Percentiles rank a stretch among this genome's conserved stretches.
phyloP scores from a whole-genome alignment of 2,797 vertebrate species.

The Takifugu ocellatus region DNA sequence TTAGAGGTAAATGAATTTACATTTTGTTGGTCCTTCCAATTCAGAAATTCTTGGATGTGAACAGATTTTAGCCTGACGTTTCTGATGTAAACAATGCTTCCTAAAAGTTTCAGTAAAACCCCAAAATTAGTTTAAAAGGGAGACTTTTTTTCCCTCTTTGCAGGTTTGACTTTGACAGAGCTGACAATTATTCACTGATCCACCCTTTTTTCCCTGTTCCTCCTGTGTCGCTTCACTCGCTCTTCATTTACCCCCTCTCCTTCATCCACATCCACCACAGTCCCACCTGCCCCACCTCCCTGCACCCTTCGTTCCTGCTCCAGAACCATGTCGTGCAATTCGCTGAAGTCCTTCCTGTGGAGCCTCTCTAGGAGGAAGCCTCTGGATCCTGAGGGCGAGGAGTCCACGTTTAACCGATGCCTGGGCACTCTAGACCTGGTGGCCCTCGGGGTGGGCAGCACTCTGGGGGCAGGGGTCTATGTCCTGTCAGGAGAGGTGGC shows the following conservation, averaged over 20 bases:
- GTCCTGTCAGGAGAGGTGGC: conserved; percentile 87
- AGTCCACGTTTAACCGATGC: conserved; percentile 79
- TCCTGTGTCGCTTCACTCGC: conserved; percentile 12
- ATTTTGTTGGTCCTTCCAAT: neutral
- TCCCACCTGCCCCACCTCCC: conserved; percentile 22
- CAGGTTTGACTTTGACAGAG: conserved; percentile 4
- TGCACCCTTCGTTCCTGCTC: conserved; percentile 13
- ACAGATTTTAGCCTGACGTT: no score
- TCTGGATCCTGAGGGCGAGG: conserved; percentile 64
- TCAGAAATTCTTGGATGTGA: neutral
- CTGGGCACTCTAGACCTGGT: conserved; percentile 81
- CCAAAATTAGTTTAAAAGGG: neutral
- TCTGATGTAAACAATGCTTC: no score
- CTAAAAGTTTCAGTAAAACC: no score
- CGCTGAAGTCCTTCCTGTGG: conserved; percentile 50
- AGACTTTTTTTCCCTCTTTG: neutral
- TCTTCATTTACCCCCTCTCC: conserved; percentile 11
- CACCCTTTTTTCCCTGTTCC: conserved; percentile 6
- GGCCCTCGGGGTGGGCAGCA: conserved; percentile 81
- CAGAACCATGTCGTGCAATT: conserved; percentile 49
- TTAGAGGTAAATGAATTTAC: conserved; percentile 44
- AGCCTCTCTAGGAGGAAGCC: conserved; percentile 77
- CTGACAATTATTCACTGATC: conserved; percentile 63
- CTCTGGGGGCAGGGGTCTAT: conserved; percentile 81
- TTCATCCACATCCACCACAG: conserved; percentile 9